Evolutionary conservation across 2,888 invertebrate genomes (phyloP), one percentile per base, ranked within the genome.

Genomic region (Harpalus rufipes): DNA sequence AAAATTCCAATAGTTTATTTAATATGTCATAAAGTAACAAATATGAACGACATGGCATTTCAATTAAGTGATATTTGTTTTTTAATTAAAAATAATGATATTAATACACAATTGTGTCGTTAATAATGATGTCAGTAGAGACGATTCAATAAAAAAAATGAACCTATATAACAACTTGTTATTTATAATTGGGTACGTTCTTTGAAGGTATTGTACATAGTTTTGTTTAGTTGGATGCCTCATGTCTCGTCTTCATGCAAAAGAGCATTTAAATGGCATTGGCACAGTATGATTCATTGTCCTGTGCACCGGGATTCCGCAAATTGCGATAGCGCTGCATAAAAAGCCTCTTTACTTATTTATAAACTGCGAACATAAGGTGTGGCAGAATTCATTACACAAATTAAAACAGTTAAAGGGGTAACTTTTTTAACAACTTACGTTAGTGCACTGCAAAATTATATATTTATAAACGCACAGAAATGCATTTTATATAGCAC

Each of bases 111-210:
- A 51, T 10, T 51, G 44, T 51, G 12, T 51, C 10, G 44, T 5
- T 32, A 32, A 51, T 12, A 51, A 51, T 12, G 44, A 8, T 51
- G 44, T 12, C 10, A 51, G 44, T 51, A 12, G 10, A 51, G 12
- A 4, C 12, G 4, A 51, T 51, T 61, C 21, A 61, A 65, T 32
- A 32, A 25, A 25, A n/a, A n/a, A 12, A 10, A 32, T 32, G 25
- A 32, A 32, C 32, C 32, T 65, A 10, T 65, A 25, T 14, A 65
- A 65, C 65, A 65, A 65, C 32, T 32, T 65, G 1, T 65, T 65
- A 65, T 65, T 65, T 65, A 65, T 65, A 65, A 65, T 65, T 65
- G 65, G n/a, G n/a, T 65, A 32, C 32, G n/a, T 65, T 65, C 32
- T n/a, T 25, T n/a, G 32, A 65, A 65, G 65, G 65, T 65, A 65